phyloP scores from a whole-genome alignment of 1,140 invertebrate species.

The Leptestheria dahalacensis region DNA sequence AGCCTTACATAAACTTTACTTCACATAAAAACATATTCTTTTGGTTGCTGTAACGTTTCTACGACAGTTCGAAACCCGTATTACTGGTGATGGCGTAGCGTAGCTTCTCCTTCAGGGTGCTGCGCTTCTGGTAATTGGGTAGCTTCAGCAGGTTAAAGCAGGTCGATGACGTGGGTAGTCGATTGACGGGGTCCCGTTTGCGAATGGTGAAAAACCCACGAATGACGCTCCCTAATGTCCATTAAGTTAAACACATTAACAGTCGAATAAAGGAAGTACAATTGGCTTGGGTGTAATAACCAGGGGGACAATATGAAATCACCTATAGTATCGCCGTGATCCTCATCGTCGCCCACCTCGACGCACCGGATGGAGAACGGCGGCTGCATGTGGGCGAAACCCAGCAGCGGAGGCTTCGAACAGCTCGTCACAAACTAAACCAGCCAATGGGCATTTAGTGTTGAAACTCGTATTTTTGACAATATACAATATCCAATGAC shows the following conservation, averaged over 20 bases:
- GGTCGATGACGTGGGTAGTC: slow-evolving; percentile 94
- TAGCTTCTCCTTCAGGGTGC: slow-evolving; percentile 85
- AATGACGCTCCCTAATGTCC: slow-evolving; percentile 85
- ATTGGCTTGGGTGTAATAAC: too few species aligned
- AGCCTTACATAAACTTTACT: too few species aligned
- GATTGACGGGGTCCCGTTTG: slow-evolving; percentile 85
- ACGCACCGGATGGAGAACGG: slow-evolving; percentile 98
- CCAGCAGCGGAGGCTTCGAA: slow-evolving; percentile 90
- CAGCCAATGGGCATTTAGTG: too few species aligned
- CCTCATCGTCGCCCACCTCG: slow-evolving; percentile 96
- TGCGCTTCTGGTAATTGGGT: slow-evolving; percentile 96
- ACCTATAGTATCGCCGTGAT: slow-evolving; percentile 90
- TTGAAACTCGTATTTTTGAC: too few species aligned
- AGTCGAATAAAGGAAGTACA: too few species aligned
- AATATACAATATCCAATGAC: too few species aligned
- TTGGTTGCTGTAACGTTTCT: slow-evolving; percentile 26
- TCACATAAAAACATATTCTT: background rate
- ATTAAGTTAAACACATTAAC: slow-evolving; percentile 4
- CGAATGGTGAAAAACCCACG: slow-evolving; percentile 95
- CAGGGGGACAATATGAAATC: slow-evolving; percentile 19
- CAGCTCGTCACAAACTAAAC: slow-evolving; percentile 96
- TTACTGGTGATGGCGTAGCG: slow-evolving; percentile 94
- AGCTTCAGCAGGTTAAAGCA: slow-evolving; percentile 98
- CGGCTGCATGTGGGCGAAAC: slow-evolving; percentile 93
- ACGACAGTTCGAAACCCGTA: slow-evolving; percentile 95